Evolutionary conservation across 2,888 invertebrate genomes (phyloP), one percentile per base, ranked within the genome.

Genomic region (Amiota minor): DNA sequence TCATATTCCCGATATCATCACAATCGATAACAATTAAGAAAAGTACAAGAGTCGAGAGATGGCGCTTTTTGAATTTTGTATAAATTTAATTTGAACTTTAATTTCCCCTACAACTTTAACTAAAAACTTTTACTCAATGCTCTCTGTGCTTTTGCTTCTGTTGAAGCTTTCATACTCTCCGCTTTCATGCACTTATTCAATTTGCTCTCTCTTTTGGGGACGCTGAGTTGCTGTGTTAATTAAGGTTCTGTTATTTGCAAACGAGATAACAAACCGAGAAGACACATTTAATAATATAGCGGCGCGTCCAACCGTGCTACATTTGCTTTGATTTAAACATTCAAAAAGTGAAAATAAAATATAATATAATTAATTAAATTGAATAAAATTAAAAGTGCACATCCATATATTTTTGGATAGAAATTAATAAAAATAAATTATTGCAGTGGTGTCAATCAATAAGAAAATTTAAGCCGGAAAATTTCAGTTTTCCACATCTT

Each of bases 201-300:
- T 62, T 71, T 47, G n/a, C 59, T 18, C n/a, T 56, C n/a, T 16
- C 18, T 18, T 47, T 65, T 35, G 11, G 46, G 14, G 11, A n/a
- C 23, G 61, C 62, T 35, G 20, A 9, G 35, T 8, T 12, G 35
- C 14, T 73, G 77, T 77, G 81, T 83, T 84, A 88, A 83, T 86
- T 84, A 80, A 79, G 83, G 82, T 80, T 80, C 79, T 75, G 82
- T 79, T 78, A 80, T 78, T 87, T 86, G 82, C 83, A 87, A 84
- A 82, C 87, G 87, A 88, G 87, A 87, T 88, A 88, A 87, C 88
- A 84, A 84, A 81, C 82, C 78, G 75, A 78, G 76, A 78, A 87
- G 86, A 81, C 83, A 82, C 80, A 68, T 77, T 74, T 71, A 74
- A 72, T 72, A 35, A 35, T 6, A 35, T 35, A 35, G 6, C 35